Conservation (phyloP, 1,140 invertebrate genomes). For the Fopius arisanus region DNA sequence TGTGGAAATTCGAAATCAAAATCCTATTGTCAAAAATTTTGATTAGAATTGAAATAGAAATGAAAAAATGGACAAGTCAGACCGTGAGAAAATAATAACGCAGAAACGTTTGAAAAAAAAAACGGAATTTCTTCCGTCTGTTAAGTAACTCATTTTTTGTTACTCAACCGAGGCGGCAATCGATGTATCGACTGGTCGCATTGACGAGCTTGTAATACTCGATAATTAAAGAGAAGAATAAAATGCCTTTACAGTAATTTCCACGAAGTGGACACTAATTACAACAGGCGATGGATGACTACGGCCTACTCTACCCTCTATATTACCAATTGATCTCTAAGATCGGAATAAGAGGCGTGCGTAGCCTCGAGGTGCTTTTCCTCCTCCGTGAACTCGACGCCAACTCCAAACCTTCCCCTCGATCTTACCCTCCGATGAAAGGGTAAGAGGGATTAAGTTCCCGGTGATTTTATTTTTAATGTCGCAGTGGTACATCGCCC, state of each 20-base stretch:
- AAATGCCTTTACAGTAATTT: conserved; percentile 35
- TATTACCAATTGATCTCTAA: not conserved
- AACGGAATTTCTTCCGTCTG: no score
- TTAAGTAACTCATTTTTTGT: no score
- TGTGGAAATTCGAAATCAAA: no score
- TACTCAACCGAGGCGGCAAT: no score
- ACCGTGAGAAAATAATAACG: no score
- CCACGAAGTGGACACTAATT: conserved; percentile 50
- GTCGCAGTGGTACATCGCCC: conserved; percentile 28
- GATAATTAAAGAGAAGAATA: conserved; percentile 16
- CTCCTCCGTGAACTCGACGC: not conserved
- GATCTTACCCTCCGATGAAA: not conserved
- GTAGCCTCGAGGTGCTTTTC: not conserved
- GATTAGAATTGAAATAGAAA: no score
- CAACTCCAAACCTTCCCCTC: not conserved
- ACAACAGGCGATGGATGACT: conserved; percentile 41
- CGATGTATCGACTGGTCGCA: not conserved
- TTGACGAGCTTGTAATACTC: not conserved
- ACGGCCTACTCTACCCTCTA: not conserved
- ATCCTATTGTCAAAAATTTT: no score
- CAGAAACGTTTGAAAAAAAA: no score
- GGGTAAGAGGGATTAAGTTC: conserved; percentile 35
- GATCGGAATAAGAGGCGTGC: not conserved
- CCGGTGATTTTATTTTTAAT: conserved; percentile 38
- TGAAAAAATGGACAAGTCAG: no score